These are phyloP conservation scores for Prinia subflava DNA, from an alignment of 2,113 vertebrate species.

Conservation along the genomic window DNA sequence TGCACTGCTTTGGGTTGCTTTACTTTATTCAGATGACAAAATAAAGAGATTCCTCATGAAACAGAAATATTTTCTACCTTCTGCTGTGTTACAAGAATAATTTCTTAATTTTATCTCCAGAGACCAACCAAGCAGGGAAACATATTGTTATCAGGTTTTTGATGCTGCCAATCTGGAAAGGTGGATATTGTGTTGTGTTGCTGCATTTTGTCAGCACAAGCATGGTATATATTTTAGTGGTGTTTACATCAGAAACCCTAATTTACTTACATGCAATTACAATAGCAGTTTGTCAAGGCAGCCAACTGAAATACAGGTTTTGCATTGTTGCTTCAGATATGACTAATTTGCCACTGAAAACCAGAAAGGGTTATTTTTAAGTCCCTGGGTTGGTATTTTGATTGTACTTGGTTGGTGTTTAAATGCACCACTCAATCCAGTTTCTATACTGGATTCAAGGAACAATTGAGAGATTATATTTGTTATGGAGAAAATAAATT, in stretches of 20 bases:
- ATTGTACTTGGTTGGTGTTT: neutral
- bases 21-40: neutral
- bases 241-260: neutral
- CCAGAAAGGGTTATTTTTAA: neutral
- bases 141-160: neutral
- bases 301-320: neutral
- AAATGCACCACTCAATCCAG: neutral
- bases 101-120: conserved; percentile 10
- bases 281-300: neutral
- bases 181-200: neutral
- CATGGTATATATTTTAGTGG: neutral
- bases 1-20: neutral
- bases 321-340: neutral
- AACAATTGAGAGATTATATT: neutral
- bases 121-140: neutral
- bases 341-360: neutral
- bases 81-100: neutral
- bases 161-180: conserved; percentile 8
- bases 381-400: neutral
- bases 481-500: neutral
- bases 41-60: neutral
- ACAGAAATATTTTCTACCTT: neutral
- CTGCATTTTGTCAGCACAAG: neutral
- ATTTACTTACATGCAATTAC: neutral
- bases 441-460: neutral